phyloP scores from a whole-genome alignment of 37 sponge, comb jelly and placozoan genomes.

The Crambe crambe region DNA sequence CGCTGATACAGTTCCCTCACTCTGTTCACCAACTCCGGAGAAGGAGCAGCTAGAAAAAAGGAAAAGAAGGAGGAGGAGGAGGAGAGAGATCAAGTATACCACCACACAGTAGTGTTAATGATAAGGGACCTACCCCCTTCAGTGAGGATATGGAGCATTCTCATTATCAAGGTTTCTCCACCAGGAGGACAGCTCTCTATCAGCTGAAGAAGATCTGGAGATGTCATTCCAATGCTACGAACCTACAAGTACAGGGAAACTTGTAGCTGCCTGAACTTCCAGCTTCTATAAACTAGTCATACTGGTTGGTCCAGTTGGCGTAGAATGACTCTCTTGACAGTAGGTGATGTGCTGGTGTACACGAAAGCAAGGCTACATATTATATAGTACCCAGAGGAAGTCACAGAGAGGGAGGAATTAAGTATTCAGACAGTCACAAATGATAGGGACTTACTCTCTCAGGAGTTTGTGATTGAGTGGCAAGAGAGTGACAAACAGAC shows the following conservation, averaged over 20 bases:
- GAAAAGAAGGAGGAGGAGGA: not conserved
- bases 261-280: not conserved
- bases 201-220: slow-evolving; percentile 79
- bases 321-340: slow-evolving; percentile 89
- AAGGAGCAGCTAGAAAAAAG: slow-evolving; percentile 66
- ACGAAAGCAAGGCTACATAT: slow-evolving; percentile 71
- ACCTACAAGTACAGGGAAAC: slow-evolving; percentile 44
- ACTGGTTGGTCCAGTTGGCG: slow-evolving; percentile 89
- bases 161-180: slow-evolving; percentile 92
- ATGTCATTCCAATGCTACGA: slow-evolving; percentile 79
- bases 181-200: slow-evolving; percentile 91
- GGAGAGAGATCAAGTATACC: not conserved
- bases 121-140: slow-evolving; percentile 58
- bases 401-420: not conserved
- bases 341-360: slow-evolving; percentile 73
- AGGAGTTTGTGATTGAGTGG: slow-evolving; percentile 92
- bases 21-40: slow-evolving; percentile 71
- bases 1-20: slow-evolving; percentile 85
- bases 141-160: slow-evolving; percentile 92
- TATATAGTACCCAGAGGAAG: not conserved
- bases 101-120: not conserved
- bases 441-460: slow-evolving; percentile 67
- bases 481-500: slow-evolving; percentile 85
- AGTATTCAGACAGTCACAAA: not conserved
- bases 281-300: not conserved